Evolutionary conservation across 2,113 vertebrate genomes (phyloP).

Genomic region (Dicaeum eximium): DNA sequence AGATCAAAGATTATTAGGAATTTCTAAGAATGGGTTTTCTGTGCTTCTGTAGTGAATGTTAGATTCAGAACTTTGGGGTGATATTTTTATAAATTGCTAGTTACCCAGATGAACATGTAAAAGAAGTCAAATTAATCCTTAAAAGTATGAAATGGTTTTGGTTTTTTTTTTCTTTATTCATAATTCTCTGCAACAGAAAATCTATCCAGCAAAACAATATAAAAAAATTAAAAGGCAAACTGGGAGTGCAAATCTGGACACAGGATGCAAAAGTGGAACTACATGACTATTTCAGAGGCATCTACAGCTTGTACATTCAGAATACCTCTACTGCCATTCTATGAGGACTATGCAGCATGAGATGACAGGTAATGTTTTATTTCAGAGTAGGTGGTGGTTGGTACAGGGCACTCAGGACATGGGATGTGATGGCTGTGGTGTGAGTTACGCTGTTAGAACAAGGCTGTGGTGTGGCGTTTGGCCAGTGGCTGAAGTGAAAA

Average conservation of each 20-base stretch:
- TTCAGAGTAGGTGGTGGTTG: not conserved
- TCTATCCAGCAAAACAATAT: not conserved
- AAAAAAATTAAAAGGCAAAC: not conserved
- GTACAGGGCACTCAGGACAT: not conserved
- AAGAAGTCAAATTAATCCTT: not conserved
- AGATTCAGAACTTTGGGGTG: not conserved
- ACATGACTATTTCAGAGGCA: not conserved
- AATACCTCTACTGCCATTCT: not conserved
- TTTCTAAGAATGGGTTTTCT: not conserved
- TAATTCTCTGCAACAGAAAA: not conserved
- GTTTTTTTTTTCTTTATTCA: not conserved
- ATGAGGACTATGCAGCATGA: not conserved
- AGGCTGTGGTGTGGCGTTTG: conserved; percentile 13
- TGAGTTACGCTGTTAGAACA: conserved; percentile 8
- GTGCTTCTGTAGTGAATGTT: not conserved
- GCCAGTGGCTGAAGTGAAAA: conserved; percentile 23
- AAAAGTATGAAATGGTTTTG: not conserved
- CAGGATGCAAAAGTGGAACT: not conserved
- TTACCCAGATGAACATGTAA: not conserved
- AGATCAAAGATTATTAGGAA: not conserved
- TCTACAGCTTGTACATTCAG: not conserved
- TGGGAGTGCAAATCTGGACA: not conserved
- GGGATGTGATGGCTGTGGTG: not conserved
- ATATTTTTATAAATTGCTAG: not conserved
- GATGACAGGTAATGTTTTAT: conserved; percentile 21